Conservation (phyloP, 2,113 vertebrate genomes). For the Phasianus colchicus region DNA sequence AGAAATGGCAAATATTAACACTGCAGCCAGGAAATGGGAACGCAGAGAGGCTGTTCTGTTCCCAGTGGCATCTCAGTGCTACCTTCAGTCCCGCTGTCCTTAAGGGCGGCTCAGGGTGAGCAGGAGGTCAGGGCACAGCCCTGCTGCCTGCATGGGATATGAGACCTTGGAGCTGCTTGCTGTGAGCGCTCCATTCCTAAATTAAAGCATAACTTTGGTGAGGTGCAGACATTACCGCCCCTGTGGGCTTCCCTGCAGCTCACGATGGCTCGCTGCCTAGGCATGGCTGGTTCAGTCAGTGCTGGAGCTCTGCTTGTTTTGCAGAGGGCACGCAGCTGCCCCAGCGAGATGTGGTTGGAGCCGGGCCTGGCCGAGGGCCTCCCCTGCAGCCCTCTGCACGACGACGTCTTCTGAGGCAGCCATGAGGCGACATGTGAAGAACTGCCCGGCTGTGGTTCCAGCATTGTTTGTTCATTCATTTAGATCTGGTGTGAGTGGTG, state of each 20-base stretch:
- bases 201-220: not conserved
- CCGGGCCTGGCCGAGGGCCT: not conserved
- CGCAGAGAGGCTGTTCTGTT: not conserved
- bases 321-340: slow-evolving; percentile 52
- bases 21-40: not conserved
- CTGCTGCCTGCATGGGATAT: not conserved
- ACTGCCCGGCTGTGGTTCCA: not conserved
- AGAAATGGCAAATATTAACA: not conserved
- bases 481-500: accelerated
- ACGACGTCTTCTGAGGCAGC: slow-evolving; percentile 28
- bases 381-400: not conserved
- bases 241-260: not conserved
- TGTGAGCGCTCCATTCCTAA: not conserved
- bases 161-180: not conserved
- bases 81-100: accelerated
- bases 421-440: too few species aligned
- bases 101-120: accelerated
- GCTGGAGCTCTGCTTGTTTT: not conserved
- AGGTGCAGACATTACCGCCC: not conserved
- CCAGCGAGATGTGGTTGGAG: not conserved
- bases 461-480: not conserved
- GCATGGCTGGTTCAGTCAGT: not conserved
- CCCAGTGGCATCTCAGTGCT: not conserved
- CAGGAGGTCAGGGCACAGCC: not conserved
- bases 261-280: not conserved